Percentiles rank a stretch among this genome's conserved stretches.
Evolutionary conservation across 1,140 invertebrate species (phyloP).

Genomic region (Saccostrea echinata): DNA sequence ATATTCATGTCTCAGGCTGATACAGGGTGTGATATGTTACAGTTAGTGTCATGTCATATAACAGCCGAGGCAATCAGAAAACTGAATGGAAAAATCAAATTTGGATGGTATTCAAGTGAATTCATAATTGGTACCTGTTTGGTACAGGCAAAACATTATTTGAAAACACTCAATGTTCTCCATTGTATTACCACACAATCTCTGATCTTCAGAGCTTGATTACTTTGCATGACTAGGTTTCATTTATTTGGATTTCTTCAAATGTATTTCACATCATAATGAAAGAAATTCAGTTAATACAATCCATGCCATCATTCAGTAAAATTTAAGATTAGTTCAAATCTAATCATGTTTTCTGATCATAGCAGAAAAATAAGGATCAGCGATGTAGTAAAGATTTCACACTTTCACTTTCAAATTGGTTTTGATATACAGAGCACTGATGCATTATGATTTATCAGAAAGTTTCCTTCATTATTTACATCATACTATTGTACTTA

Average conservation of each 20-base stretch:
- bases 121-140: background rate
- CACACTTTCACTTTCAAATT: background rate
- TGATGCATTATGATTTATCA: background rate
- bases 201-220: background rate
- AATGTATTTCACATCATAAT: background rate
- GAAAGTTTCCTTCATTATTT: too few relatives aligned
- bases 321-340: background rate
- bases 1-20: too few relatives aligned
- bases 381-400: background rate
- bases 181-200: slow-evolving; percentile 6
- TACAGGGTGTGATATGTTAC: too few relatives aligned
- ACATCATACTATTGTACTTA: too few relatives aligned
- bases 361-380: background rate
- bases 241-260: background rate
- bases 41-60: background rate
- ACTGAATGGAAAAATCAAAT: background rate
- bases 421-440: background rate
- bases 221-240: background rate
- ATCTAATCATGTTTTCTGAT: slow-evolving; percentile 5
- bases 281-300: background rate
- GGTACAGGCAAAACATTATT: background rate
- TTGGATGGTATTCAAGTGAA: background rate
- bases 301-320: background rate
- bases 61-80: background rate
- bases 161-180: background rate